phyloP scores from a whole-genome alignment of 1,140 invertebrate genomes.

The Diploscapter pachys region DNA sequence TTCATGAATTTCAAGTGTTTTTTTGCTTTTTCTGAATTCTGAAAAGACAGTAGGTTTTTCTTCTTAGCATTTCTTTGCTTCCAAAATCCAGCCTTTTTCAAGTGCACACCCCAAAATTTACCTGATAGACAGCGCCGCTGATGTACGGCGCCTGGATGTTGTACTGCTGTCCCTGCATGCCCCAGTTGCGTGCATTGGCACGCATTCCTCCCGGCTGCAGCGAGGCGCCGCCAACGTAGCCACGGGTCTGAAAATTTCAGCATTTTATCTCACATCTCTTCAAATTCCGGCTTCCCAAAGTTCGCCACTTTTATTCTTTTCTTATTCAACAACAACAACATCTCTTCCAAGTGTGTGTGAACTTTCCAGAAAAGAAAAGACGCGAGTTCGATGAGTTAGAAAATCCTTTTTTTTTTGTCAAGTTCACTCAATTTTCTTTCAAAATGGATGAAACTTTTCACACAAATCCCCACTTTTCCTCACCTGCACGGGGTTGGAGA shows the following conservation, averaged over 20 bases:
- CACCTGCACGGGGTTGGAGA: constrained; percentile 24
- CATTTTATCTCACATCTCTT: too few species aligned
- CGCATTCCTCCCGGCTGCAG: constrained; percentile 11
- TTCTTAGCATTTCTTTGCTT: too few species aligned
- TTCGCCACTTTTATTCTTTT: too few species aligned
- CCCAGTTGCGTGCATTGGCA: background rate
- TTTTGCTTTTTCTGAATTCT: too few species aligned
- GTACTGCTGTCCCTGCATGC: background rate
- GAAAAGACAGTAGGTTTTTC: too few species aligned
- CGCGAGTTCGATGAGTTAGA: background rate
- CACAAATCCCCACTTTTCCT: background rate
- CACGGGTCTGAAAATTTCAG: too few species aligned
- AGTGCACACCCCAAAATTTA: too few species aligned
- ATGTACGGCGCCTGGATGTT: background rate
- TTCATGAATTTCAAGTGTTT: too few species aligned
- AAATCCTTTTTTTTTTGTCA: background rate
- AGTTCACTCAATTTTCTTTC: background rate
- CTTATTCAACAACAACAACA: too few species aligned
- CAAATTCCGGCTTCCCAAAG: too few species aligned
- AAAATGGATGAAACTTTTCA: background rate
- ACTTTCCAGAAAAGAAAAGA: background rate
- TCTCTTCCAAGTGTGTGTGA: background rate
- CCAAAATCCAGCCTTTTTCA: too few species aligned
- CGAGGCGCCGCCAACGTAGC: background rate
- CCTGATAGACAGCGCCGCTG: background rate